Evolutionary conservation across 2,888 invertebrate species (phyloP), one percentile per base, ranked within the genome.

Genomic region (Heliconius cydno): DNA sequence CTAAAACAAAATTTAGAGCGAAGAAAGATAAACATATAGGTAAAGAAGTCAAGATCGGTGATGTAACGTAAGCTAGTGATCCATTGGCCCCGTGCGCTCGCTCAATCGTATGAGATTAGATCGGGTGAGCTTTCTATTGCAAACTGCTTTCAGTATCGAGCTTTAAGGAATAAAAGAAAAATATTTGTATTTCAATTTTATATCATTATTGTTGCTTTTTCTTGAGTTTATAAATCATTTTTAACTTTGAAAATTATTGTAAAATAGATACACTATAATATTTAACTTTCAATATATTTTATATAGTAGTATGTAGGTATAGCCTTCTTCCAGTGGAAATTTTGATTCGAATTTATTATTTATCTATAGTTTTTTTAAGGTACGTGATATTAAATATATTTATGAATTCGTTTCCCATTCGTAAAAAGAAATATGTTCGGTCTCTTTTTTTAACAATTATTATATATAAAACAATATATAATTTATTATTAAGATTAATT

Each of bases 11-110:
- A 70, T 25, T 70, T 41, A 41, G 15, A 70, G 70, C 13, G 15
- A 12, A 70, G 25, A 13, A 41, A 70, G 70, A 70, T 41, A 70
- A 70, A 70, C 70, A 70, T 89, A 90, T 92, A 92, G 90, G 89
- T 88, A 90, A 90, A 90, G 91, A 89, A 91, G 94, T 94, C 94
- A 94, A 93, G 94, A 94, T 94, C 88, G 87, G 85, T 86, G 90
- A 89, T 92, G 92, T 91, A 93, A 91, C 92, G 94, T 93, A 94
- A 94, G 94, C 92, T 88, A 90, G 92, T 94, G 93, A 94, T 94
- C 93, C 92, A 94, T 94, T 91, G 90, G 92, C 85, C 85, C 85
- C 85, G 87, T 88, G 86, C 88, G 87, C 86, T 90, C 89, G 87
- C 89, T 91, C 93, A 90, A 93, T 93, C 90, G 91, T 88, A 84